These are phyloP conservation scores for Thera britannica DNA, from an alignment of 2,888 invertebrate genomes.

Conservation along the genomic window DNA sequence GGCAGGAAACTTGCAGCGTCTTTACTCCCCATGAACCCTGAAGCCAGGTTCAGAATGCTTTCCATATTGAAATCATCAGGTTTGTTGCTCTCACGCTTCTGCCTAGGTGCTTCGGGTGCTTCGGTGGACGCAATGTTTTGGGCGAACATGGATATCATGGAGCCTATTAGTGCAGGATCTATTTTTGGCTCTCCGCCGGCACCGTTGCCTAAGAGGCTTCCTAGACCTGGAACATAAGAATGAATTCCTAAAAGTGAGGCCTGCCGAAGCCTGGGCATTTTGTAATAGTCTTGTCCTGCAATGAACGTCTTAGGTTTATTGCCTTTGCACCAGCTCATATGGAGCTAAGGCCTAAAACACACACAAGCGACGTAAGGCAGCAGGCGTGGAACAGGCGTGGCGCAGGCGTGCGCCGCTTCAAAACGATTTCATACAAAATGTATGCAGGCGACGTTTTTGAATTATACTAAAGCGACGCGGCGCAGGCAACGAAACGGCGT, in stretches of 20 bases:
- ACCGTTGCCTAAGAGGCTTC: constrained; percentile 80
- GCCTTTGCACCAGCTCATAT: too few relatives aligned
- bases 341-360: too few relatives aligned
- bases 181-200: constrained; percentile 79
- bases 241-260: constrained; percentile 19
- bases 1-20: constrained; percentile 84
- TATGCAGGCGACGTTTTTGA: too few relatives aligned
- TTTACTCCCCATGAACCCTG: constrained; percentile 80
- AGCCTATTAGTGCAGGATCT: constrained; percentile 81
- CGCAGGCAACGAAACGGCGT: too few relatives aligned
- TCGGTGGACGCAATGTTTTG: constrained; percentile 66
- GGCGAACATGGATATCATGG: constrained; percentile 78
- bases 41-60: constrained; percentile 82
- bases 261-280: too few relatives aligned
- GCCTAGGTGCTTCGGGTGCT: constrained; percentile 54
- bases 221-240: constrained; percentile 64
- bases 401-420: too few relatives aligned
- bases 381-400: too few relatives aligned
- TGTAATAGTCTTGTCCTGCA: too few relatives aligned
- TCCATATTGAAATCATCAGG: constrained; percentile 78
- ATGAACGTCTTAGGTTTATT: too few relatives aligned
- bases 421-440: too few relatives aligned
- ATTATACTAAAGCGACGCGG: too few relatives aligned
- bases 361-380: too few relatives aligned
- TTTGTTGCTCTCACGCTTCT: constrained; percentile 68